Conservation (phyloP, 2,888 invertebrate genomes). For the Dioctria rufipes region DNA sequence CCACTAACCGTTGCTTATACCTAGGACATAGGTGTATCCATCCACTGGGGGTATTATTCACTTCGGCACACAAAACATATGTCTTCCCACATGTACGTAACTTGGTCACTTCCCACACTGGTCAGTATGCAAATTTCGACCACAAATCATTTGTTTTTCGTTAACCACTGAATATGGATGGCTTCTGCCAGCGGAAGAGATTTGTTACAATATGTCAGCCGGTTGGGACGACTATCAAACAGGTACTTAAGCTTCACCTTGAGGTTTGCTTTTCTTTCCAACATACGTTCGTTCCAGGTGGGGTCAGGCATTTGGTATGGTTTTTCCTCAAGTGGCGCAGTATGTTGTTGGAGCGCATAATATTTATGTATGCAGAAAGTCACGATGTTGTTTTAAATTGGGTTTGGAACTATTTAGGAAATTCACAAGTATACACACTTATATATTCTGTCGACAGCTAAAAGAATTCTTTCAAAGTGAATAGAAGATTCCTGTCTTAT, state of each 20-base stretch:
- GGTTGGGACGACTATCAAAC: conserved; percentile 42
- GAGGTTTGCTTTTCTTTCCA: conserved; percentile 8
- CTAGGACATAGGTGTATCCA: neutral
- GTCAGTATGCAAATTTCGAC: conserved; percentile 35
- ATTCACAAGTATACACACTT: neutral
- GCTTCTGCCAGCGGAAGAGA: conserved; percentile 51
- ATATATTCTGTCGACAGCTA: neutral
- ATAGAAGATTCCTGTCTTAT: too few species aligned
- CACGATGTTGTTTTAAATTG: conserved; percentile 12
- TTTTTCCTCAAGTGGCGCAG: conserved; percentile 12
- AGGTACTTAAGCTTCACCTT: conserved; percentile 49
- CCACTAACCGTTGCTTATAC: neutral
- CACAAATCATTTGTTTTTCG: conserved; percentile 51
- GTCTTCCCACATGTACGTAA: conserved; percentile 16
- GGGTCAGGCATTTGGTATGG: neutral
- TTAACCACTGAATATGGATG: conserved; percentile 51
- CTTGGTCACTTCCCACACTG: conserved; percentile 22
- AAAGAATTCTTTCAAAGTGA: neutral
- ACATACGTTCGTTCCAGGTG: conserved; percentile 21
- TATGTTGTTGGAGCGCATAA: neutral
- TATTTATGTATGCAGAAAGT: conserved; percentile 26
- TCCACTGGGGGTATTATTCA: conserved; percentile 38
- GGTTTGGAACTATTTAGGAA: conserved; percentile 25
- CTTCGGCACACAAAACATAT: conserved; percentile 40
- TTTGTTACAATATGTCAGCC: conserved; percentile 53